Evolutionary conservation across 2,797 vertebrate species (phyloP).

Genomic region (Peromyscus aztecus): DNA sequence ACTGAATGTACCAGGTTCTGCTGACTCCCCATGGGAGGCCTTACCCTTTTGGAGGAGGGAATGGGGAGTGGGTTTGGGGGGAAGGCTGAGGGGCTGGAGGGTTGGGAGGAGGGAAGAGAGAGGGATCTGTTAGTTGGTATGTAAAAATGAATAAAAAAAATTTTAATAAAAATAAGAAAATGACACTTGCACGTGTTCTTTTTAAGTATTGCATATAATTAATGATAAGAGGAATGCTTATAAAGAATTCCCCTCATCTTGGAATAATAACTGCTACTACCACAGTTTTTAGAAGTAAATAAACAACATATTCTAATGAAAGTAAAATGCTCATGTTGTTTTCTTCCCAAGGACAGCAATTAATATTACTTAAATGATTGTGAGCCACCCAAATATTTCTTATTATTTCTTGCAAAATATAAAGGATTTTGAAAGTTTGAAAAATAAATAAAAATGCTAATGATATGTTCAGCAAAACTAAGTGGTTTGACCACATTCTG

Average conservation of each 20-base stretch:
- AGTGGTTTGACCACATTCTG: background rate
- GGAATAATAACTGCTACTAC: background rate
- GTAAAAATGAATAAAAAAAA: no score
- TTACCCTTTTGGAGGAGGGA: no score
- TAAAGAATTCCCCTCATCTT: constrained; percentile 9
- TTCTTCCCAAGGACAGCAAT: constrained; percentile 21
- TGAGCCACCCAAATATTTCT: background rate
- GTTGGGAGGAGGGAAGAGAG: no score
- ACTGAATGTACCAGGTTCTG: no score
- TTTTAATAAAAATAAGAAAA: background rate
- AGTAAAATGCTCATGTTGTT: constrained; percentile 10
- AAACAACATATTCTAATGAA: background rate
- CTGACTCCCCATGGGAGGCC: no score
- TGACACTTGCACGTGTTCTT: background rate
- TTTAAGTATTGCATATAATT: background rate
- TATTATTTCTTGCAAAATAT: constrained; percentile 22
- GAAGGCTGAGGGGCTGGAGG: no score
- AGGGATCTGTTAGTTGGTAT: no score
- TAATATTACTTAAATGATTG: constrained; percentile 44
- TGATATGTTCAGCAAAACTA: background rate
- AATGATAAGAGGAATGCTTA: background rate
- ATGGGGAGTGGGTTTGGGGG: no score
- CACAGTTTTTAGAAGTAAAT: background rate
- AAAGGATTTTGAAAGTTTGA: constrained; percentile 3
- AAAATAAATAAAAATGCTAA: constrained; percentile 51